These are phyloP conservation scores for Rhopalosiphum maidis DNA, from an alignment of 1,140 invertebrate genomes.

Conservation along the genomic window DNA sequence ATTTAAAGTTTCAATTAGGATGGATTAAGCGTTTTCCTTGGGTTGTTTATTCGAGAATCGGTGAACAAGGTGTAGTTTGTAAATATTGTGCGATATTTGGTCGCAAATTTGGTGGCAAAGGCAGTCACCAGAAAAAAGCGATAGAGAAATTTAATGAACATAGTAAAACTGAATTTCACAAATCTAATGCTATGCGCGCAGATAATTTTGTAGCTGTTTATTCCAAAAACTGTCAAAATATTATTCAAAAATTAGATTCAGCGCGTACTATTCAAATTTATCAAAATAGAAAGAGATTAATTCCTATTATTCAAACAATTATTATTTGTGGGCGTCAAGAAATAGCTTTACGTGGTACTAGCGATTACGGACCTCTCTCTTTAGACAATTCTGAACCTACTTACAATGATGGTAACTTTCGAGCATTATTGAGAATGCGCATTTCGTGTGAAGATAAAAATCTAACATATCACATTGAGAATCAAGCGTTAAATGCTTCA, in stretches of 20 bases:
- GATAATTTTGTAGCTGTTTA: slow-evolving; percentile 32
- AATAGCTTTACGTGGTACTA: background rate
- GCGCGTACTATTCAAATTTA: slow-evolving; percentile 14
- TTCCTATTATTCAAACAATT: slow-evolving; percentile 32
- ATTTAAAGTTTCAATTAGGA: slow-evolving; percentile 26
- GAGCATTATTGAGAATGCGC: too few relatives aligned
- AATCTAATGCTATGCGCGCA: slow-evolving; percentile 19
- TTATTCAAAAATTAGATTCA: slow-evolving; percentile 23
- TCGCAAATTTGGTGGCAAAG: slow-evolving; percentile 11
- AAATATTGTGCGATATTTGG: slow-evolving; percentile 40
- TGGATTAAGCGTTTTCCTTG: slow-evolving; percentile 23
- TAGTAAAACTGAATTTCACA: slow-evolving; percentile 14
- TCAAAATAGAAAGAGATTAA: slow-evolving; percentile 29
- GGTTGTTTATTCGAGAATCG: slow-evolving; percentile 13
- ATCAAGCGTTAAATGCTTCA: too few relatives aligned
- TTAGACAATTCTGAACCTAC: slow-evolving; percentile 20
- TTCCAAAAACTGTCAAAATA: slow-evolving; percentile 14
- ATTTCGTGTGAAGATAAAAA: too few relatives aligned
- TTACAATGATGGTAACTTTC: too few relatives aligned
- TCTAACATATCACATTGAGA: too few relatives aligned
- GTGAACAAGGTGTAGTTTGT: background rate
- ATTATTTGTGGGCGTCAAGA: slow-evolving; percentile 25
- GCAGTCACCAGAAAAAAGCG: slow-evolving; percentile 17
- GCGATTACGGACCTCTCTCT: background rate
- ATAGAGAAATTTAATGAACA: slow-evolving; percentile 40